Conservation (phyloP, 2,113 vertebrate species). For the Calidris pygmaea region DNA sequence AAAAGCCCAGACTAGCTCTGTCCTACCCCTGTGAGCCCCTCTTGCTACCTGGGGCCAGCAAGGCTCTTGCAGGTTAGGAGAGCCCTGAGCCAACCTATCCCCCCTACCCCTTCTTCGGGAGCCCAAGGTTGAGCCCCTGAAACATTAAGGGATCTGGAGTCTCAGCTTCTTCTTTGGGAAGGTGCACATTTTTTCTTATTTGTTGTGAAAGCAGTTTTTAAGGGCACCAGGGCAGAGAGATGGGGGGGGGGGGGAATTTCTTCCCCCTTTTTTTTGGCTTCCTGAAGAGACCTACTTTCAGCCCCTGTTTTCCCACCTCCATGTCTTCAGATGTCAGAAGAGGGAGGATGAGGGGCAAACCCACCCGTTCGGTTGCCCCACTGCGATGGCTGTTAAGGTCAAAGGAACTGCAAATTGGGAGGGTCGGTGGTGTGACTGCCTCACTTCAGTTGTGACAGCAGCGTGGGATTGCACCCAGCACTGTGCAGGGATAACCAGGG, state of each 20-base stretch:
- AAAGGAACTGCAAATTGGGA: neutral
- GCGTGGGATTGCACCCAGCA: fast-evolving
- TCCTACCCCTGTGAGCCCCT: neutral
- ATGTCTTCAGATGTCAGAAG: neutral
- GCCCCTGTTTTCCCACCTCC: neutral
- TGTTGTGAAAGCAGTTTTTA: neutral
- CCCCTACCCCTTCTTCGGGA: neutral
- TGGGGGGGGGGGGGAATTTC: neutral
- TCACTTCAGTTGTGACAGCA: neutral
- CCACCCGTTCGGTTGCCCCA: fast-evolving
- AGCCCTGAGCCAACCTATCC: neutral
- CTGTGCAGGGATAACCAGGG: neutral
- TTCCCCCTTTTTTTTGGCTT: neutral
- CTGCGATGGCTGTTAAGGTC: neutral
- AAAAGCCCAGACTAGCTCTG: neutral
- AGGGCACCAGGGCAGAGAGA: neutral
- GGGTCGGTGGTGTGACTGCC: neutral
- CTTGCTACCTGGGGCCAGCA: fast-evolving
- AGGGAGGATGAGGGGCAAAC: neutral
- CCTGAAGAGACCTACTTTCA: neutral
- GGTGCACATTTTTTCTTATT: neutral
- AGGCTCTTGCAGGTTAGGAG: neutral
- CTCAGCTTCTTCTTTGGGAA: neutral
- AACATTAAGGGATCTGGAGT: neutral
- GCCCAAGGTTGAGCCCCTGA: neutral